Conservation (phyloP, 2,797 vertebrate genomes). For the Coilia nasus region DNA sequence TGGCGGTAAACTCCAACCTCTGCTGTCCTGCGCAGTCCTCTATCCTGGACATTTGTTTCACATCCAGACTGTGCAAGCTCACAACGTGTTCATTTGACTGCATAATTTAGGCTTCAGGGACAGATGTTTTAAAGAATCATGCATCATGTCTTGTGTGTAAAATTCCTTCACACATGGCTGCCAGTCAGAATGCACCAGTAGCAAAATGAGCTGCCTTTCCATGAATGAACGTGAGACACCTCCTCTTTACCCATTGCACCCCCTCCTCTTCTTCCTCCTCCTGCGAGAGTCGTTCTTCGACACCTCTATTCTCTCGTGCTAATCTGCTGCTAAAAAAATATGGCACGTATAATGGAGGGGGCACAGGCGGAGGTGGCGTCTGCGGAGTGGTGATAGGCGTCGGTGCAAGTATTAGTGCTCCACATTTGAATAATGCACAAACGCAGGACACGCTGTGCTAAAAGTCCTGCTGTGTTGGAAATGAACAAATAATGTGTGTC, state of each 20-base stretch:
- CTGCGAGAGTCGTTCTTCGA: neutral
- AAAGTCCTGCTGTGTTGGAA: constrained; percentile 40
- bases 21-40: neutral
- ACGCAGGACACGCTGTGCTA: constrained; percentile 31
- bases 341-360: constrained; percentile 24
- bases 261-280: neutral
- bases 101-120: neutral
- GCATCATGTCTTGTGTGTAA: neutral
- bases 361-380: constrained; percentile 33
- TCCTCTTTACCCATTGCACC: too few species aligned
- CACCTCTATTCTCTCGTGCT: neutral
- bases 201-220: neutral
- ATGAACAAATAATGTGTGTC: constrained; percentile 48
- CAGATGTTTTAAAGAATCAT: neutral
- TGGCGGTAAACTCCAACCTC: neutral
- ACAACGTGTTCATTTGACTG: neutral
- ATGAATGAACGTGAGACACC: neutral
- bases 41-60: neutral
- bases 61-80: neutral
- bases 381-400: constrained; percentile 51
- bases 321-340: constrained; percentile 17
- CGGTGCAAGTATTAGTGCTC: constrained; percentile 46
- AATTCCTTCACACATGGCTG: neutral
- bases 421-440: constrained; percentile 41
- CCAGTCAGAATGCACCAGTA: neutral